These are phyloP conservation scores for Antechinus flavipes DNA, from an alignment of 2,113 vertebrate genomes.

Conservation along the genomic window DNA sequence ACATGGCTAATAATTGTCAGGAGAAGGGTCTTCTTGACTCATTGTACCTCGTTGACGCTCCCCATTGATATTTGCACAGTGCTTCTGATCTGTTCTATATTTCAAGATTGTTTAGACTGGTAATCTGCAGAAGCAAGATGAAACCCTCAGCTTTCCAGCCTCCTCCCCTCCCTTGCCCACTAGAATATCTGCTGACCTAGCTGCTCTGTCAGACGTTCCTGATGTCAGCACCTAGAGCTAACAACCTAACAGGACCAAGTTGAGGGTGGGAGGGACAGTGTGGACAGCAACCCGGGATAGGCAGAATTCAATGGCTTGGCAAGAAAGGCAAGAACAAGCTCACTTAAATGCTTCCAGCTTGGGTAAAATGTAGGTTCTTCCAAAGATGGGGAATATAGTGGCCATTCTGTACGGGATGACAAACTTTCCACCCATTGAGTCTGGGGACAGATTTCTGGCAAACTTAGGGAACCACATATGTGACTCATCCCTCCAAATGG, in stretches of 20 bases:
- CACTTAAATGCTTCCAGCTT: background rate
- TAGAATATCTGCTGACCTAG: background rate
- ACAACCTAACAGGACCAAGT: background rate
- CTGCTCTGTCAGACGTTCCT: background rate
- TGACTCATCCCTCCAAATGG: slow-evolving; percentile 57
- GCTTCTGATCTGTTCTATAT: background rate
- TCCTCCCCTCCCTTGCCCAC: background rate
- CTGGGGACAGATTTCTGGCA: background rate
- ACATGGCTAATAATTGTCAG: background rate
- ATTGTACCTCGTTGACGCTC: background rate
- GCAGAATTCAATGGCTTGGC: background rate
- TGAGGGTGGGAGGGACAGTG: background rate
- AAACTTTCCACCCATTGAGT: background rate
- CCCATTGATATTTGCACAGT: background rate
- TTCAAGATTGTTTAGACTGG: background rate
- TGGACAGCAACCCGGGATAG: background rate
- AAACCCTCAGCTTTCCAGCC: background rate
- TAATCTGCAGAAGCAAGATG: background rate
- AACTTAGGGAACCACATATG: background rate
- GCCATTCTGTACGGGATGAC: background rate
- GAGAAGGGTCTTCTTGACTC: background rate
- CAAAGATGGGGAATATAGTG: background rate
- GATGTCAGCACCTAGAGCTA: background rate
- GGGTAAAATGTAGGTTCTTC: background rate
- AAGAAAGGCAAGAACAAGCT: background rate